These are phyloP conservation scores for Bombycilla garrulus DNA, from an alignment of 2,113 vertebrate genomes.

Conservation along the genomic window DNA sequence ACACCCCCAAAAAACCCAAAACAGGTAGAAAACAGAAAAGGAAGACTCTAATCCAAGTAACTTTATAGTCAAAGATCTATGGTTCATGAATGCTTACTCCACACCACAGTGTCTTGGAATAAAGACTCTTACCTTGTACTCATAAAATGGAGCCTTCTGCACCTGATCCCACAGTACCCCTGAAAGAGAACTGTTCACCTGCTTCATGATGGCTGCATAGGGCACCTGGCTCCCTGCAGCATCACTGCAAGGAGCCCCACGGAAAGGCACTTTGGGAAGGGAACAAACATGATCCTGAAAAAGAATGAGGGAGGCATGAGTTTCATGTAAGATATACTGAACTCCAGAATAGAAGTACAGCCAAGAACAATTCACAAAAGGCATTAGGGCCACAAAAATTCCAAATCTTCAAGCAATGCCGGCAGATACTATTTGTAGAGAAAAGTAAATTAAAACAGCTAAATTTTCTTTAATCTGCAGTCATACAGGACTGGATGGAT, in stretches of 20 bases:
- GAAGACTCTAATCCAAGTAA: neutral
- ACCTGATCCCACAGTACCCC: constrained; percentile 84
- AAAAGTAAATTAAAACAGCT: neutral
- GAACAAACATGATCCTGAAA: constrained; percentile 81
- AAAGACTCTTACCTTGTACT: constrained; percentile 80
- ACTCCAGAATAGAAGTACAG: neutral
- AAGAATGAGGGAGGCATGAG: neutral
- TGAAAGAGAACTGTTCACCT: constrained; percentile 82
- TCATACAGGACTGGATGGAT: neutral
- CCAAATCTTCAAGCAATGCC: neutral
- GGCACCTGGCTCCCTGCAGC: constrained; percentile 85
- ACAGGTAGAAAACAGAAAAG: neutral
- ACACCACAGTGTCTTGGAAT: neutral
- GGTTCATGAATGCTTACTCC: neutral
- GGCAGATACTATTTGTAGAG: neutral
- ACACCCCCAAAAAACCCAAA: too few relatives aligned
- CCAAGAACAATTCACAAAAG: neutral
- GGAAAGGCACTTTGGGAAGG: constrained; percentile 84
- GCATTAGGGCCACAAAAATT: neutral
- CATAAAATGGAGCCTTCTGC: constrained; percentile 88
- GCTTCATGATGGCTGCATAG: constrained; percentile 85
- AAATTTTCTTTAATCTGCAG: neutral
- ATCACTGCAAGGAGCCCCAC: constrained; percentile 91
- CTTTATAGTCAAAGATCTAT: neutral
- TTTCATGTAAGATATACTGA: neutral